Percentiles rank a stretch among this genome's conserved stretches.
Evolutionary conservation across 2,113 vertebrate genomes (phyloP).

Genomic region (Bos indicus): DNA sequence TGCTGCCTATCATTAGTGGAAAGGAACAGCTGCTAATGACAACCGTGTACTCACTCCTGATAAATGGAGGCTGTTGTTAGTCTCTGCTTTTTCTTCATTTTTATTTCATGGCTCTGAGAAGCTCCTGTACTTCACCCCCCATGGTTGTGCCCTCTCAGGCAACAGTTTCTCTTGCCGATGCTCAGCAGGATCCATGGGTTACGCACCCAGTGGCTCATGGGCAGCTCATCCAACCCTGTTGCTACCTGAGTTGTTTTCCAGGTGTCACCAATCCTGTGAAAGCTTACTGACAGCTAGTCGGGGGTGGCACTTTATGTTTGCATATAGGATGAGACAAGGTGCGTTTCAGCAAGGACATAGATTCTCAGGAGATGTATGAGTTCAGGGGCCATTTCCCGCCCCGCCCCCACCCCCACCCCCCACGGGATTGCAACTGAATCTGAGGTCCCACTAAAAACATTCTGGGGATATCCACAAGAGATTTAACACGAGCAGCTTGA

Average conservation of each 20-base stretch:
- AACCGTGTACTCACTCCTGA: background rate
- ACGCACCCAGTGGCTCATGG: background rate
- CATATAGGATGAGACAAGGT: background rate
- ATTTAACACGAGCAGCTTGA: background rate
- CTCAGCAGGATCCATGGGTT: background rate
- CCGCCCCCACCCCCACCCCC: rapidly evolving
- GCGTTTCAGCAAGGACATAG: background rate
- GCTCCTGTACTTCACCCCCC: background rate
- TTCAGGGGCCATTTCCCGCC: background rate
- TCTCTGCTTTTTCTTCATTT: background rate
- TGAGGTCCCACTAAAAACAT: background rate
- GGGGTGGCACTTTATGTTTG: background rate
- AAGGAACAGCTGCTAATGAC: conserved; percentile 40
- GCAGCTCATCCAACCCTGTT: background rate
- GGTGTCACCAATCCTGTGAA: background rate
- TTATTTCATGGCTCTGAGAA: background rate
- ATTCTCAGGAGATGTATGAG: background rate
- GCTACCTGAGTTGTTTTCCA: background rate
- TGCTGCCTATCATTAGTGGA: background rate
- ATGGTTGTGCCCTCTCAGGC: background rate
- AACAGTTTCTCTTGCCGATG: background rate
- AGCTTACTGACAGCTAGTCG: background rate
- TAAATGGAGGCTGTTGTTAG: conserved; percentile 14
- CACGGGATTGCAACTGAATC: background rate
- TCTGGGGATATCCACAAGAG: background rate